Percentiles rank a stretch among this genome's conserved stretches.
Evolutionary conservation across 2,888 invertebrate genomes (phyloP).

Genomic region (Drosophila tanythrix): DNA sequence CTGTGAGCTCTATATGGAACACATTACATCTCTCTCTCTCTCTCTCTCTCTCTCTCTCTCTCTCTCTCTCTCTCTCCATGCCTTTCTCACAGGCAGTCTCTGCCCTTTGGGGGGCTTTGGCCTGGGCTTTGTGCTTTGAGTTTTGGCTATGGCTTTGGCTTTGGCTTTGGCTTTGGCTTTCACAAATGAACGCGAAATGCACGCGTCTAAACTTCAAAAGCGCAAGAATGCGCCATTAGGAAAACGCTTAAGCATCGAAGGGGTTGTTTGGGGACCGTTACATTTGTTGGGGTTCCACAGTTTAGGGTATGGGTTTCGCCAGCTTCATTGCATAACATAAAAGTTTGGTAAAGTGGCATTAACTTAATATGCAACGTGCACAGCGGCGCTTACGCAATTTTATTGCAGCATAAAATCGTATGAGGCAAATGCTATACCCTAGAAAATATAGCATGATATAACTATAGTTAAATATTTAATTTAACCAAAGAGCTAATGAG

Average conservation of each 20-base stretch:
- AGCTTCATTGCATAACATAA: conserved; percentile 55
- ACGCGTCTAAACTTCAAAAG: conserved; percentile 75
- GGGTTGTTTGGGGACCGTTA: neutral
- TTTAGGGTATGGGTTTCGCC: conserved; percentile 15
- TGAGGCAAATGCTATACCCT: conserved; percentile 19
- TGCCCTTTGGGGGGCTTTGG: conserved; percentile 22
- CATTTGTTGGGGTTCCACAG: conserved; percentile 7
- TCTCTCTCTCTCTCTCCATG: neutral
- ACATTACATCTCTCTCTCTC: neutral
- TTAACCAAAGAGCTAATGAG: neutral
- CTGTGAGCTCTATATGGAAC: conserved; percentile 32
- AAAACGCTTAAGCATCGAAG: conserved; percentile 26
- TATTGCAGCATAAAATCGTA: conserved; percentile 20
- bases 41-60: neutral
- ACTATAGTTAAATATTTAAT: neutral
- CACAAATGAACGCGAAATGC: conserved; percentile 70
- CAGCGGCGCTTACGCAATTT: conserved; percentile 62
- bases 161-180: conserved; percentile 40
- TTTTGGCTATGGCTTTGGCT: conserved; percentile 32
- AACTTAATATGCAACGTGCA: conserved; percentile 57
- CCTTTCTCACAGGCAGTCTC: neutral
- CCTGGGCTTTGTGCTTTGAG: conserved; percentile 3
- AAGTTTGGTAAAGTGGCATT: conserved; percentile 68
- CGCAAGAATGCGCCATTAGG: conserved; percentile 52
- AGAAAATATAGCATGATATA: neutral